Evolutionary conservation across 2,797 vertebrate genomes (phyloP).

Genomic region (Phataginus tetradactyla): DNA sequence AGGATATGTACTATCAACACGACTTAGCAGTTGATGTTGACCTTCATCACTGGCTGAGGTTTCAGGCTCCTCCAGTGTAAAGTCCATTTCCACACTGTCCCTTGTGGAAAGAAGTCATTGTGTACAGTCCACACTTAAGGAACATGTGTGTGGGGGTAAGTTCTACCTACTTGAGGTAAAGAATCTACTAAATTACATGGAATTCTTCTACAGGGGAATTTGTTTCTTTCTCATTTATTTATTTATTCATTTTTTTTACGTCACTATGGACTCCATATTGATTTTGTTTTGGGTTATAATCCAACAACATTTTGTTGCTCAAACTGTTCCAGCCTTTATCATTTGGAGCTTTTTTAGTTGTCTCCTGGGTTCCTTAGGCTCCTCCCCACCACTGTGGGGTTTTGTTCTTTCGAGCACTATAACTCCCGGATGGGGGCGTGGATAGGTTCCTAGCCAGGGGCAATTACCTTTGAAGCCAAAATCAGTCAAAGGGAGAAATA

Average conservation of each 20-base stretch:
- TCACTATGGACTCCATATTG: not conserved
- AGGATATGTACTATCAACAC: accelerated
- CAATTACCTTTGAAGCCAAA: no score
- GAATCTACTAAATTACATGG: not conserved
- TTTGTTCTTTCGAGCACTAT: not conserved
- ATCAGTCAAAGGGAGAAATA: no score
- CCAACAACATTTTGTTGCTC: not conserved
- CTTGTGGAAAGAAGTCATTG: not conserved
- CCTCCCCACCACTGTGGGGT: no score
- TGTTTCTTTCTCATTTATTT: not conserved
- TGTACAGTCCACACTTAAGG: not conserved
- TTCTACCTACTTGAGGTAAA: not conserved
- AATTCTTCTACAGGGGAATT: not conserved
- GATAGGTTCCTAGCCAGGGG: no score
- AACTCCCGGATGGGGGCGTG: no score
- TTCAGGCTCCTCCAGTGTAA: not conserved
- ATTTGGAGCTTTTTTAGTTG: no score
- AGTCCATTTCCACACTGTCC: no score
- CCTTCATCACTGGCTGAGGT: not conserved
- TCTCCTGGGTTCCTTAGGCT: no score
- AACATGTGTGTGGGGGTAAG: not conserved
- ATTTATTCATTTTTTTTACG: not conserved
- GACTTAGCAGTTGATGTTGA: not conserved
- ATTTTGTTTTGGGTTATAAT: not conserved
- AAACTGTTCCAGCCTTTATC: not conserved